Base-by-base conservation (phyloP, 2,113 vertebrate genomes). In the Myotis brandtii region DNA sequence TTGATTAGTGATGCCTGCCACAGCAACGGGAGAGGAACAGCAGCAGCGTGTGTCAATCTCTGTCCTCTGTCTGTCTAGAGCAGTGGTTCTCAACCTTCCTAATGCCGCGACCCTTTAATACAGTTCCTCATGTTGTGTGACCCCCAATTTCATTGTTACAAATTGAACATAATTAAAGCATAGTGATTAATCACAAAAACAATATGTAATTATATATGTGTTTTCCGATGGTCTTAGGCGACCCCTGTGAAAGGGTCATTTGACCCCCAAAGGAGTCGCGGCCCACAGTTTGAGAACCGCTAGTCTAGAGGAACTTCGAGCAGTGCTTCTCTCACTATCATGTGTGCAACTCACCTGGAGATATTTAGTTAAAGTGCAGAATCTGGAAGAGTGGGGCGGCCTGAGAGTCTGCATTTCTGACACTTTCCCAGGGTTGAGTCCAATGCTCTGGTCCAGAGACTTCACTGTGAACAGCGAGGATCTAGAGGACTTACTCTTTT, bases 1-100 rank as follows among this genome's bases (percentile, higher is more conserved):
- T 37, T 70, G 91, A 87, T 56, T n/a, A 91, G 86, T 14, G 27
- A 95, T 85, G 43, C 21, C 93, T 76, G 25, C 59, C 37, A 64
- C 7, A 32, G 40, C n/a, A 9, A 1, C 9, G 40, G 46, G 32
- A 37, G 1, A 16, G 13, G 30, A 3, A 2, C 9, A 83, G 12
- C 5, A 43, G 9, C 18, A 50, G n/a, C 6, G 1, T 4, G 1
- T 4, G 34, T 46, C 37, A 3, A 0, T 21, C 46, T 32, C n/a
- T 10, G 23, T 23, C 77, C 30, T 91, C 56, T 10, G 14, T 46
- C 13, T 40, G 13, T 14, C 54, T 37, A 30, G 0, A 48, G 48
- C 37, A 14, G 32, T 13, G 50, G 11, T 50, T 14, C 50, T 50
- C 50, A 50, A 43, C 43, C 43, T 37, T 37, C 37, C 37, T 37